Evolutionary conservation across 2,888 invertebrate species (phyloP).

Genomic region (Sphaerophoria rueppellii): DNA sequence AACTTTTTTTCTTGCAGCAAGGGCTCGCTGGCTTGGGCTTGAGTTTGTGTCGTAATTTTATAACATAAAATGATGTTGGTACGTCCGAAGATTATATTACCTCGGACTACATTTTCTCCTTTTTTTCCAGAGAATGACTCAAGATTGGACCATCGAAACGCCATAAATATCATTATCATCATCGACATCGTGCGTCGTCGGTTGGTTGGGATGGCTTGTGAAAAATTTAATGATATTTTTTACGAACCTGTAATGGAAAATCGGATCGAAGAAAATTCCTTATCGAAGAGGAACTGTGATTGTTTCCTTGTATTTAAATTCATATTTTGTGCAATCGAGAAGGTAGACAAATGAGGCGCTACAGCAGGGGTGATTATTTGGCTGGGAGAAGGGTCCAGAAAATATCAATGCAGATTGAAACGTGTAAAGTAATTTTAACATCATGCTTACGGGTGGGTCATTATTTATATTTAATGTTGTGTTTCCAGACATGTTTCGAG

Average conservation of each 20-base stretch:
- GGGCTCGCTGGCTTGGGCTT: neutral
- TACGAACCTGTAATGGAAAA: neutral
- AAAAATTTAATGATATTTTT: conserved; percentile 26
- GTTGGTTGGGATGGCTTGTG: neutral
- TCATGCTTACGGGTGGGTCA: conserved; percentile 8
- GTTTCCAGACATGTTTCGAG: neutral
- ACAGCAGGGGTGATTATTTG: neutral
- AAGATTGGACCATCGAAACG: conserved; percentile 32
- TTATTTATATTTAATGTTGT: neutral
- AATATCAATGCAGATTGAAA: neutral
- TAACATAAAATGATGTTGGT: conserved; percentile 63
- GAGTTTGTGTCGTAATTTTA: conserved; percentile 4
- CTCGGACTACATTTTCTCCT: conserved; percentile 44
- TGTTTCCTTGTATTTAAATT: neutral
- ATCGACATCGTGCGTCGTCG: neutral
- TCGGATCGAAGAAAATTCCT: neutral
- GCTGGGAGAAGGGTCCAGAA: neutral
- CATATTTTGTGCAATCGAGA: conserved; percentile 5
- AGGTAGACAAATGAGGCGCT: conserved; percentile 12
- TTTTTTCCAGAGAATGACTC: conserved; percentile 18
- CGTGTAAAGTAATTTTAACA: conserved; percentile 5
- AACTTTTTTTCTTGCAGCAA: conserved; percentile 38
- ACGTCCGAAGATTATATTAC: conserved; percentile 60
- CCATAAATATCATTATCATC: neutral
- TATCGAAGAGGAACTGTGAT: conserved; percentile 6